phyloP scores from a whole-genome alignment of 2,888 invertebrate genomes.

The Spisula solida region DNA sequence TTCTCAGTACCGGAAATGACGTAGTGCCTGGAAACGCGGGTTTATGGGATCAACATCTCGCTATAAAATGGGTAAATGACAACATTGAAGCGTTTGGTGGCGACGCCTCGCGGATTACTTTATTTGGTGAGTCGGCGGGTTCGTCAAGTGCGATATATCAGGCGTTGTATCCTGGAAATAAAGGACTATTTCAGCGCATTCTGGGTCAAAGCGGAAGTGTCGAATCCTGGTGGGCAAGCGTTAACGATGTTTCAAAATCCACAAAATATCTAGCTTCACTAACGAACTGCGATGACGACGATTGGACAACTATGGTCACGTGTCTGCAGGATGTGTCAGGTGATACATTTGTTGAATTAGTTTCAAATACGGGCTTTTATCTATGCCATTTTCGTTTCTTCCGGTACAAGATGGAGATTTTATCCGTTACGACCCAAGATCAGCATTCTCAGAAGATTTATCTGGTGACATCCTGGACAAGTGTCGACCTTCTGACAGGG shows the following conservation, averaged over 20 bases:
- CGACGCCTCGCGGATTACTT: slow-evolving; percentile 69
- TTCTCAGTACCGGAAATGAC: slow-evolving; percentile 70
- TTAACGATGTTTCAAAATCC: neutral
- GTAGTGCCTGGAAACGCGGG: slow-evolving; percentile 77
- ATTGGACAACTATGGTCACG: neutral
- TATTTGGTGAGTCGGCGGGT: slow-evolving; percentile 80
- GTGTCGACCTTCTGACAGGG: slow-evolving; percentile 36
- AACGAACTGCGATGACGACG: slow-evolving; percentile 20
- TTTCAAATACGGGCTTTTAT: neutral
- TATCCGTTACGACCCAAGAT: neutral
- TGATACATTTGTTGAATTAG: neutral
- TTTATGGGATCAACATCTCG: slow-evolving; percentile 78
- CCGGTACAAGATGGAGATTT: slow-evolving; percentile 44
- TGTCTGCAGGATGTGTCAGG: slow-evolving; percentile 36
- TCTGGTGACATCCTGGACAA: neutral
- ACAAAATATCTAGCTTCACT: slow-evolving; percentile 25
- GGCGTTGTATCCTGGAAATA: slow-evolving; percentile 69
- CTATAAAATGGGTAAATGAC: slow-evolving; percentile 78
- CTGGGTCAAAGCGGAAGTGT: slow-evolving; percentile 76
- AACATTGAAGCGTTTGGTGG: slow-evolving; percentile 76
- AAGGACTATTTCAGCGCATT: slow-evolving; percentile 74
- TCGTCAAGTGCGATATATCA: slow-evolving; percentile 72
- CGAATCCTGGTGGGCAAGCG: slow-evolving; percentile 13
- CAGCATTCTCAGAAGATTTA: neutral
- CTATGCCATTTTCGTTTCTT: neutral